These are phyloP conservation scores for Datnioides undecimradiatus DNA, from an alignment of 2,113 vertebrate species.

Conservation along the genomic window DNA sequence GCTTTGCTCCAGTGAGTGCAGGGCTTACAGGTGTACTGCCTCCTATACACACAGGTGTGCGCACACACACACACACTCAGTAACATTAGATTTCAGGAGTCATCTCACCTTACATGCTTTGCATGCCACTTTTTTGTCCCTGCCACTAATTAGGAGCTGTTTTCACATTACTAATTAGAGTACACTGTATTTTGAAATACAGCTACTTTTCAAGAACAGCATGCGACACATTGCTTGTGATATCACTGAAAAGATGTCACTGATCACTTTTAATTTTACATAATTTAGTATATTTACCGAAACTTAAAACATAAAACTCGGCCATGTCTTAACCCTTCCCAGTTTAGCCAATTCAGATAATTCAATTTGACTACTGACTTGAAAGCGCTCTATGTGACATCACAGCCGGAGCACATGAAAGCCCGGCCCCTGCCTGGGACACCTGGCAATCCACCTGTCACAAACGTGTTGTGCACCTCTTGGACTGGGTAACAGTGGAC, in stretches of 20 bases:
- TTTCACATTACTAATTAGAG: conserved; percentile 33
- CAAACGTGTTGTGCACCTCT: conserved; percentile 42
- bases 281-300: background rate
- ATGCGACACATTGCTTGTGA: background rate
- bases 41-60: background rate
- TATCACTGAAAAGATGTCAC: background rate
- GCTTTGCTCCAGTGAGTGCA: conserved; percentile 73
- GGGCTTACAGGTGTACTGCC: conserved; percentile 71
- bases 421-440: conserved; percentile 40
- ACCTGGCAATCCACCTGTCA: conserved; percentile 71
- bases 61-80: background rate
- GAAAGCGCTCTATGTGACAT: conserved; percentile 24
- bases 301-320: no score
- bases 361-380: background rate
- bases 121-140: conserved; percentile 39
- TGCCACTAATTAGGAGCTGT: conserved; percentile 36
- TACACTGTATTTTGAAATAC: conserved; percentile 16
- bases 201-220: conserved; percentile 15
- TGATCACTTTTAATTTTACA: conserved; percentile 11
- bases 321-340: no score
- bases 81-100: conserved; percentile 62
- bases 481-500: conserved; percentile 50
- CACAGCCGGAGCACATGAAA: conserved; percentile 39
- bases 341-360: conserved; percentile 1
- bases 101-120: conserved; percentile 61